Evolutionary conservation across 2,113 vertebrate species (phyloP).

Genomic region (Oceanites oceanicus): DNA sequence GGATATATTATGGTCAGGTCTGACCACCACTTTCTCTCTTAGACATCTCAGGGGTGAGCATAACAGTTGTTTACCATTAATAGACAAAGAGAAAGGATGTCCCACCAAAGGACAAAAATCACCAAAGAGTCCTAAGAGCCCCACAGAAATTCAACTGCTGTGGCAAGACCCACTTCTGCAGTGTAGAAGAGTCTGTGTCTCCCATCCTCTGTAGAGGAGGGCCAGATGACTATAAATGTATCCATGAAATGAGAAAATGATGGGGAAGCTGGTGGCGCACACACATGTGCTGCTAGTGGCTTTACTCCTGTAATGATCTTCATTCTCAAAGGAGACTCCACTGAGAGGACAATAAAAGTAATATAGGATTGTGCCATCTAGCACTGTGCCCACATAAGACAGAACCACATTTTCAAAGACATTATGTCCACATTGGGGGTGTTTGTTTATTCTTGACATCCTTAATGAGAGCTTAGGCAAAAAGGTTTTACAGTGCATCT

Average conservation of each 20-base stretch:
- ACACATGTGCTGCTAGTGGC: fast-evolving
- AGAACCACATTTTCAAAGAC: not conserved
- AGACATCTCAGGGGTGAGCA: not conserved
- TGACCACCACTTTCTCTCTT: not conserved
- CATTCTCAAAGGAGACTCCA: not conserved
- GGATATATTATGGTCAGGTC: not conserved
- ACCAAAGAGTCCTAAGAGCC: not conserved
- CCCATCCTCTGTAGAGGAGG: not conserved
- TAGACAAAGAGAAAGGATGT: not conserved
- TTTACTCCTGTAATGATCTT: not conserved
- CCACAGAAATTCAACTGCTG: not conserved
- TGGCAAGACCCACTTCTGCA: not conserved
- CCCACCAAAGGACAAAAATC: not conserved
- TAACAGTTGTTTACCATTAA: not conserved
- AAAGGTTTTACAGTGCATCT: not conserved
- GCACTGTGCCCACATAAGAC: not conserved
- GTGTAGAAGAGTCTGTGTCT: not conserved
- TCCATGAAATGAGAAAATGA: not conserved
- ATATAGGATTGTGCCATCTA: not conserved
- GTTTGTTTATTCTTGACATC: not conserved
- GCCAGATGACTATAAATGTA: not conserved
- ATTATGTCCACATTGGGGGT: not conserved
- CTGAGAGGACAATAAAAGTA: not conserved
- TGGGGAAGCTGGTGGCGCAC: not conserved
- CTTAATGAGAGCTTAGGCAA: not conserved